Base-by-base conservation (phyloP, 1,140 invertebrate genomes). In the Drosophila suzukii region DNA sequence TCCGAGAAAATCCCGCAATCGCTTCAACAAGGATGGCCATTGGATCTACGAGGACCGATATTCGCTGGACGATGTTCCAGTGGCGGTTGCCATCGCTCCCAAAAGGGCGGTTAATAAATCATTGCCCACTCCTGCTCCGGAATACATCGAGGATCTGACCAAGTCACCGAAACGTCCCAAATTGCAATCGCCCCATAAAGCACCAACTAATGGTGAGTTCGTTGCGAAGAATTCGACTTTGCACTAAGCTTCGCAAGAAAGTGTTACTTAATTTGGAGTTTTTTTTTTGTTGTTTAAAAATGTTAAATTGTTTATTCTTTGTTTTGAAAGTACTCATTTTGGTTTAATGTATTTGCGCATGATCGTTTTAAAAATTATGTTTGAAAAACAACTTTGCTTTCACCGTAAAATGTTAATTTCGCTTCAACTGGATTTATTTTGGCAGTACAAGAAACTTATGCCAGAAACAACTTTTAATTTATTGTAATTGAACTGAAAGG, bases 1-100 rank as follows among this genome's bases (percentile, higher is more conserved):
- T 1, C 96, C 96, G 0, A 94, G 96, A 20, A 94, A 96, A 79
- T 94, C 96, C 12, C 94, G 96, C 67, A 94, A 96, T 20, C 94
- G 96, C 7, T 96, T 96, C 73, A 96, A 95, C 81, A 96, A 96
- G 82, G 95, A 95, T 44, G 95, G 94, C 0, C 53, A 80, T 27
- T 44, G 88, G 61, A 84, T 89, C 3, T 88, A 88, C 20, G 68
- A 88, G 27, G 83, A 88, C 51, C 76, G 80, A 2, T 88, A 85
- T 13, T 89, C 84, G 2, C 51, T 89, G 15, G 84, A 89, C 49
- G 81, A 85, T 59, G 17, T 90, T n/a, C 85, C 76, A 12, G 50
- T 72, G 2, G 47, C 57, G 11, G 10, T 30, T 8, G 6, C 11
- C 13, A 11, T 6, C 6, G 20, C 10, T 24, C 24, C 65, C 43